Evolutionary conservation across 1,140 invertebrate genomes (phyloP), one percentile per base, ranked within the genome.

Genomic region (Dinothrombium tinctorium): DNA sequence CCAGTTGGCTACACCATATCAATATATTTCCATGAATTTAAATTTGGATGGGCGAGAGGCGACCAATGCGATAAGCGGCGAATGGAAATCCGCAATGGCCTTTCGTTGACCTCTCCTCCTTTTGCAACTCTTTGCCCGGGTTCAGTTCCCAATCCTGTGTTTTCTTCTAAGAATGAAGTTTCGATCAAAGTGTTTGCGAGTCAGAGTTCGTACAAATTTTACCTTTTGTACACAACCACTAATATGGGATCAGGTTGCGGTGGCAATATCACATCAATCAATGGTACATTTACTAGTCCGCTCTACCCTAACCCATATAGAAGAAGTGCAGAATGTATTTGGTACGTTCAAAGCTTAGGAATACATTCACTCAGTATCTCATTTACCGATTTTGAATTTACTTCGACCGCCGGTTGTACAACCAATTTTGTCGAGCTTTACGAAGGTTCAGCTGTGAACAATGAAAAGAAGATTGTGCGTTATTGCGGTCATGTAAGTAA

Each of bases 221-320:
- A 77, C 49, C 52, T 75, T 2, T 66, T 64, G 8, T 79, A 70
- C 46, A 62, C 72, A 2, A 64, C 69, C 8, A 71, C 72, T 0
- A 54, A 66, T 33, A 59, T 66, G 54, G 72, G 66, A 7, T 59
- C 56, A 32, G 81, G 80, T 1, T 86, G 81, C 59, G 80, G 81
- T 6, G 81, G 81, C 0, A 59, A 61, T 32, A 49, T 86, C 11
- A 71, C 67, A 40, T 74, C 73, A 49, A 69, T 67, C 33, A 62
- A 64, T n/a, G 79, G 80, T 17, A 60, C 57, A 42, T 65, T 84
- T 31, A 69, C 70, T 1, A 82, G 76, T 53, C 78, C 78, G 14
- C 53, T 72, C 45, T 82, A 76, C 59, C 80, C 77, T 9, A 59
- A 64, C 25, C 60, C 65, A 46, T 69, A 69, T 47, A 64, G 72